Percentiles rank a stretch among this genome's conserved stretches.
Conservation (phyloP, 2,888 invertebrate species). For the Aspidiotus destructor region DNA sequence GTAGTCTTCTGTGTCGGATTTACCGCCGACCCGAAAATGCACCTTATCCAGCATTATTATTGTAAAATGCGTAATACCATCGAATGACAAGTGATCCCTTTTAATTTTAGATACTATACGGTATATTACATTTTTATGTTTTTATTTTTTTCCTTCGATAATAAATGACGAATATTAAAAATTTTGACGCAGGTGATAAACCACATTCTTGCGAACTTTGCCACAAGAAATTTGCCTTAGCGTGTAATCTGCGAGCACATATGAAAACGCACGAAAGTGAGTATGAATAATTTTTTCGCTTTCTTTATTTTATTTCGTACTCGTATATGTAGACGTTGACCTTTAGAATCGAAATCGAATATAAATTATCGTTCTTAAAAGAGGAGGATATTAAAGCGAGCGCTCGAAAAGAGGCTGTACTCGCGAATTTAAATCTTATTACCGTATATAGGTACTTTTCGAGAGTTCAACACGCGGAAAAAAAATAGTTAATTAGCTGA, state of each 20-base stretch:
- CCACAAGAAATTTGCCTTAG: slow-evolving; percentile 60
- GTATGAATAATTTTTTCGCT: slow-evolving; percentile 34
- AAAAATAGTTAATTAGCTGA: no score
- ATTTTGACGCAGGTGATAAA: slow-evolving; percentile 53
- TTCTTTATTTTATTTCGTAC: background rate
- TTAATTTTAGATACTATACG: no score
- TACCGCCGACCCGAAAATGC: background rate
- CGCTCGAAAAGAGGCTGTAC: no score
- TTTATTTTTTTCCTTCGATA: slow-evolving; percentile 3
- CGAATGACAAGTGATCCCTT: background rate
- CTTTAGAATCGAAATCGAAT: no score
- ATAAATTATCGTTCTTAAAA: no score
- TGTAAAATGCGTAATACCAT: background rate
- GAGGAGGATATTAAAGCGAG: no score
- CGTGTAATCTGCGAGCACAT: slow-evolving; percentile 62
- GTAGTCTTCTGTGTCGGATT: background rate
- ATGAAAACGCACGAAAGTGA: slow-evolving; percentile 64
- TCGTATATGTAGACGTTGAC: background rate
- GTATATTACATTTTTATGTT: background rate
- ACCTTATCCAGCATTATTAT: no score
- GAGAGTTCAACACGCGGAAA: no score
- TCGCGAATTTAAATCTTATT: no score
- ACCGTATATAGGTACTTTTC: no score
- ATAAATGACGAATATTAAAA: background rate
- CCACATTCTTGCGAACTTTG: slow-evolving; percentile 62